Conservation (phyloP, 2,888 invertebrate species). For the Merodon equestris region DNA sequence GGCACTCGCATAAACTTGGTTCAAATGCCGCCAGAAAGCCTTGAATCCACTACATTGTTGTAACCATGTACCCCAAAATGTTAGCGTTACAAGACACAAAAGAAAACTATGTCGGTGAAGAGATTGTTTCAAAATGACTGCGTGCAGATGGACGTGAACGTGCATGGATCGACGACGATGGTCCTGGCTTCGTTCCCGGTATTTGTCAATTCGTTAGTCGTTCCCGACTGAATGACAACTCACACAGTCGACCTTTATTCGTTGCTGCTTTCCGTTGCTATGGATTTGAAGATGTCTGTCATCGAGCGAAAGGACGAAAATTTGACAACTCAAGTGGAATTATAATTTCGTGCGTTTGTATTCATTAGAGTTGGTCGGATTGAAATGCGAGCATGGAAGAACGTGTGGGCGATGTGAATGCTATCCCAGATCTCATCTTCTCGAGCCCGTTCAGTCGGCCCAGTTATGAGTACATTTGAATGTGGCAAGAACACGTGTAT, state of each 20-base stretch:
- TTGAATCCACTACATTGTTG: constrained; percentile 2
- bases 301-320: constrained; percentile 12
- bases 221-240: constrained; percentile 15
- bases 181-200: background rate
- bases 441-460: background rate
- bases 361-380: constrained; percentile 27
- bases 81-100: constrained; percentile 24
- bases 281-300: constrained; percentile 7
- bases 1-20: background rate
- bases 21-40: too few relatives aligned
- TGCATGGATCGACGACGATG: constrained; percentile 24
- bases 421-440: too few relatives aligned
- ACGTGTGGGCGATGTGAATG: background rate
- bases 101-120: constrained; percentile 20
- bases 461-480: background rate
- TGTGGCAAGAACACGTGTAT: too few relatives aligned
- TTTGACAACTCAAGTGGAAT: constrained; percentile 48
- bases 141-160: background rate
- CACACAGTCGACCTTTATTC: background rate
- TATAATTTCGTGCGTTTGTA: constrained; percentile 37
- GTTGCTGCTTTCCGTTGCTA: background rate
- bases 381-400: background rate
- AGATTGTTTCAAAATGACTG: constrained; percentile 41
- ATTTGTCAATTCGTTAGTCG: constrained; percentile 42
- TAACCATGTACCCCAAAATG: background rate